phyloP scores from a whole-genome alignment of 2,888 invertebrate species.

The Lasiommata megera region DNA sequence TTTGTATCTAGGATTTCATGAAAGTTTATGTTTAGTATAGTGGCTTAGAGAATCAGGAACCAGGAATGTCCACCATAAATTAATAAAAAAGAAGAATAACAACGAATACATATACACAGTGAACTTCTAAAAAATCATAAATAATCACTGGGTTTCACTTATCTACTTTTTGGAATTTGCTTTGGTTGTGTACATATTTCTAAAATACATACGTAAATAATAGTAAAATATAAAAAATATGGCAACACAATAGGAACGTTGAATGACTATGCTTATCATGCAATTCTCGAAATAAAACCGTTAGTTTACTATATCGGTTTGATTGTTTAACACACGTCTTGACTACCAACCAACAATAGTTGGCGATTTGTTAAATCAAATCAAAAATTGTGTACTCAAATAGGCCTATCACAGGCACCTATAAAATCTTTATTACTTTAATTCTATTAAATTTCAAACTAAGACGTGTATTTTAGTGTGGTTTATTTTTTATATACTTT shows the following conservation, averaged over 20 bases:
- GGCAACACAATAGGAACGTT: slow-evolving; percentile 44
- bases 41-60: too few relatives aligned
- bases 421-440: too few relatives aligned
- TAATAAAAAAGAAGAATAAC: too few relatives aligned
- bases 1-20: too few relatives aligned
- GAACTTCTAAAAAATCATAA: not conserved
- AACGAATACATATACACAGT: too few relatives aligned
- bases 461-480: not conserved
- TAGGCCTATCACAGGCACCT: not conserved
- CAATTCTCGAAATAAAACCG: not conserved
- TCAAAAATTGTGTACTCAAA: too few relatives aligned
- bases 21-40: too few relatives aligned
- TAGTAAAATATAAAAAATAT: slow-evolving; percentile 39
- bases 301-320: too few relatives aligned
- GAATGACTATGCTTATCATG: not conserved
- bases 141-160: slow-evolving; percentile 3
- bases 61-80: too few relatives aligned
- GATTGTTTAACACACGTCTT: too few relatives aligned
- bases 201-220: slow-evolving; percentile 1
- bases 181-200: slow-evolving; percentile 16
- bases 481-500: not conserved
- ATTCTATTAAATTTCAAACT: not conserved
- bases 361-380: too few relatives aligned
- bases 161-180: slow-evolving; percentile 19
- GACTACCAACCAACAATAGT: too few relatives aligned